phyloP scores from a whole-genome alignment of 2,888 invertebrate genomes.

The Pycnomerus fuliginosus region DNA sequence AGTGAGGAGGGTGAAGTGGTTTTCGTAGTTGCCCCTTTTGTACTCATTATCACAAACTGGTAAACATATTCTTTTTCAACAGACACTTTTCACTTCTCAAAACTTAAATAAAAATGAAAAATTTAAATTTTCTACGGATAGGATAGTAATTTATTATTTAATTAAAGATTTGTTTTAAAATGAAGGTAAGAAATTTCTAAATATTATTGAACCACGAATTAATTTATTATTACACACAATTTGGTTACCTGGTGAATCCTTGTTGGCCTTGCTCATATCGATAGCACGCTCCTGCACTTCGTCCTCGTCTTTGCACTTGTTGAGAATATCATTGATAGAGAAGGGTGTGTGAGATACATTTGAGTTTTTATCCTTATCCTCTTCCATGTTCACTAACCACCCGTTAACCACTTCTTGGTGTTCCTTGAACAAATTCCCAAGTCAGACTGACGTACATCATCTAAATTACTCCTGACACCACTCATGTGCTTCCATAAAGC shows the following conservation, averaged over 20 bases:
- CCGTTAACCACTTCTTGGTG: slow-evolving; percentile 10
- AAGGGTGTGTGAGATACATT: slow-evolving; percentile 60
- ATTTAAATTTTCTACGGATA: no score
- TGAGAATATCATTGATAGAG: slow-evolving; percentile 71
- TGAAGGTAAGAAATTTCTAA: no score
- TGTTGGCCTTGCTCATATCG: slow-evolving; percentile 52
- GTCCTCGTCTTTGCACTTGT: slow-evolving; percentile 50
- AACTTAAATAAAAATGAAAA: no score
- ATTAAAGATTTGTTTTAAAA: no score
- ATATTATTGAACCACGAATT: no score
- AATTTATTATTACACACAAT: no score
- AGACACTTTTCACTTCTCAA: no score
- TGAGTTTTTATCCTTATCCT: slow-evolving; percentile 29
- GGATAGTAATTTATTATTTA: no score
- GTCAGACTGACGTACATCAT: slow-evolving; percentile 42
- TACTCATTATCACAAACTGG: no score
- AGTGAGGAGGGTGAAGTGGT: no score
- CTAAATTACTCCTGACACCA: slow-evolving; percentile 47
- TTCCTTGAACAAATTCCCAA: slow-evolving; percentile 40
- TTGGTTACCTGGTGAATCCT: slow-evolving; percentile 34
- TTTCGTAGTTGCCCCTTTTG: no score
- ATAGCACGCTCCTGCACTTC: slow-evolving; percentile 49
- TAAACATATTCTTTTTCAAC: no score
- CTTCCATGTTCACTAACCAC: neutral
- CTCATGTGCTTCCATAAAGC: slow-evolving; percentile 40